Percentiles rank a stretch among this genome's conserved stretches.
phyloP scores from a whole-genome alignment of 2,888 invertebrate species.

The Hirtodrosophila cameraria region DNA sequence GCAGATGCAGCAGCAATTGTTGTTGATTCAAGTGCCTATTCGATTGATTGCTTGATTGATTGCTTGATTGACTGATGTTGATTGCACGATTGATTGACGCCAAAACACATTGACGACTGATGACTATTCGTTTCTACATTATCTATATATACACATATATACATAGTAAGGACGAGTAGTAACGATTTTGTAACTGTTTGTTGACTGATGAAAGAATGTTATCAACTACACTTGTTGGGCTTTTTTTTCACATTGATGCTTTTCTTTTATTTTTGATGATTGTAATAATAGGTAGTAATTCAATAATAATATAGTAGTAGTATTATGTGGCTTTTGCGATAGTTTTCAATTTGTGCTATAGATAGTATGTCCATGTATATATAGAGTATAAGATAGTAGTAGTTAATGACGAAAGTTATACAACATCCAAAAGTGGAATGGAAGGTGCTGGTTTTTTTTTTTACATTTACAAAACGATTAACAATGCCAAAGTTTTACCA shows the following conservation, averaged over 20 bases:
- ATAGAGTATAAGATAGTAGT: slow-evolving; percentile 41
- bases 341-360: slow-evolving; percentile 45
- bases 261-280: slow-evolving; percentile 25
- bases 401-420: slow-evolving; percentile 74
- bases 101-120: slow-evolving; percentile 29
- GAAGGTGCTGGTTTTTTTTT: slow-evolving; percentile 30
- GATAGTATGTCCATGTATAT: slow-evolving; percentile 57
- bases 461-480: slow-evolving; percentile 49
- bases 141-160: slow-evolving; percentile 11
- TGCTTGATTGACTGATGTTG: slow-evolving; percentile 33
- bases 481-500: slow-evolving; percentile 69
- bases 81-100: slow-evolving; percentile 32
- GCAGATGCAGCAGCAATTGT: slow-evolving; percentile 54
- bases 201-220: slow-evolving; percentile 43
- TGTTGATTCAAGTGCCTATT: slow-evolving; percentile 48
- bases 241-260: slow-evolving; percentile 13
- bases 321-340: slow-evolving; percentile 45
- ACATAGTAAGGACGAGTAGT: neutral
- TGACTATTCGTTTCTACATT: slow-evolving; percentile 30
- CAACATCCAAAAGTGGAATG: slow-evolving; percentile 73
- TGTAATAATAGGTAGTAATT: slow-evolving; percentile 31
- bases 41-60: slow-evolving; percentile 32
- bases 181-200: slow-evolving; percentile 21
- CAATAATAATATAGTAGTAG: slow-evolving; percentile 13
- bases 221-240: slow-evolving; percentile 27